Evolutionary conservation across 2,797 vertebrate species (phyloP), one percentile per base, ranked within the genome.

Genomic region (Phylloscopus collybita): DNA sequence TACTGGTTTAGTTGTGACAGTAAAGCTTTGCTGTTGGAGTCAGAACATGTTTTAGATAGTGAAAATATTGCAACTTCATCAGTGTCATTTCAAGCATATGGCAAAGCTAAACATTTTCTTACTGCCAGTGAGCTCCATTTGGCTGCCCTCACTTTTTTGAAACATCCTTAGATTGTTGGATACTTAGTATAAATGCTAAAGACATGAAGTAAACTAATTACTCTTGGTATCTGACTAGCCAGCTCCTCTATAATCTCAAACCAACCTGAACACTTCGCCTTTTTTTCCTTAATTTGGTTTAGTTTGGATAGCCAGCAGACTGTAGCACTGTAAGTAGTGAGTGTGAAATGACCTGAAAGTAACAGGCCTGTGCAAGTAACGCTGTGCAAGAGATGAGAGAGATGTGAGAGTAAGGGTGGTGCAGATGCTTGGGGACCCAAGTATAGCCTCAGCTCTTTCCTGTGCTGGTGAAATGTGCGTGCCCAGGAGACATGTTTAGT

Each of bases 391-490:
- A 60, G 23, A 8, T 10, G 36, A 19, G 44, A 47, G 13, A 11
- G 26, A 11, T 62, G 34, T n/a, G 42, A 73, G 42, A 5, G 10
- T 45, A 22, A 25, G 0, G 0, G 17, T 25, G 30, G 15, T 56
- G 17, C 11, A 22, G 49, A 3, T 71, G 15, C 49, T 34, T 56
- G 38, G 42, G 18, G 9, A 32, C 3, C 3, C 20, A 70, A 26
- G 36, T 4, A 6, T 4, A 79, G 44, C 62, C 53, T 75, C 2
- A 3, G 15, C 54, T 60, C 26, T 49, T 40, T 11, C 15, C 51
- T 40, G 0, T 60, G 7, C 34, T 22, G 7, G 2, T 32, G 12
- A 45, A 21, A 6, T 42, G 5, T 5, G 2, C 2, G 17, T 69
- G 27, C 17, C 25, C 50, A 20, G 50, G 53, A 47, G 25, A n/a